Evolutionary conservation across 23 tunicate species (phyloP).

Genomic region (Styela clava): DNA sequence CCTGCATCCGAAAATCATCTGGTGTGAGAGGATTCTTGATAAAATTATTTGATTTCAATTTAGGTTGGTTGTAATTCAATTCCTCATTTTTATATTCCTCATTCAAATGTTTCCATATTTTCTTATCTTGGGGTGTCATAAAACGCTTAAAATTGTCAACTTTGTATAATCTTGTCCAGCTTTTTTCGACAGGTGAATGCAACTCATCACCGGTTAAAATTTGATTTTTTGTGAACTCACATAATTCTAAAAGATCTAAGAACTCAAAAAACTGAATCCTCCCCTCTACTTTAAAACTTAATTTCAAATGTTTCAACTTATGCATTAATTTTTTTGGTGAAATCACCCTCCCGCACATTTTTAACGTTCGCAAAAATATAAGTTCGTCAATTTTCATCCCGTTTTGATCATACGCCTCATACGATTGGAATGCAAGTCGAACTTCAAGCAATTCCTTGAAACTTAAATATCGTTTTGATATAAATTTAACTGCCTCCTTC

Average conservation of each 20-base stretch:
- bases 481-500: conserved; percentile 31
- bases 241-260: conserved; percentile 38
- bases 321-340: conserved; percentile 64
- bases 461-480: conserved; percentile 36
- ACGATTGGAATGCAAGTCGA: conserved; percentile 63
- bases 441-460: conserved; percentile 54
- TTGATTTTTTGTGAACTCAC: conserved; percentile 22
- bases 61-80: conserved; percentile 35
- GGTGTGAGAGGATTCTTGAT: conserved; percentile 40
- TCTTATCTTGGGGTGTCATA: conserved; percentile 57
- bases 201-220: conserved; percentile 1
- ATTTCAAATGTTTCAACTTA: conserved; percentile 62
- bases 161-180: conserved; percentile 45
- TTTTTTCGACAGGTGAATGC: conserved; percentile 36
- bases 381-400: conserved; percentile 55
- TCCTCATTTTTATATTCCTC: conserved; percentile 57
- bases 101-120: conserved; percentile 41
- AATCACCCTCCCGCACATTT: conserved; percentile 56
- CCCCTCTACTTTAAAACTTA: conserved; percentile 40
- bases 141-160: conserved; percentile 53
- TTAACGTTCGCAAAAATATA: conserved; percentile 55
- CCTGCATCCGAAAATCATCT: conserved; percentile 58
- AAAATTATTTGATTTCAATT: conserved; percentile 36
- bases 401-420: conserved; percentile 73
- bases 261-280: conserved; percentile 83